phyloP scores from a whole-genome alignment of 1,140 invertebrate species.

The Lepidostoma basale region DNA sequence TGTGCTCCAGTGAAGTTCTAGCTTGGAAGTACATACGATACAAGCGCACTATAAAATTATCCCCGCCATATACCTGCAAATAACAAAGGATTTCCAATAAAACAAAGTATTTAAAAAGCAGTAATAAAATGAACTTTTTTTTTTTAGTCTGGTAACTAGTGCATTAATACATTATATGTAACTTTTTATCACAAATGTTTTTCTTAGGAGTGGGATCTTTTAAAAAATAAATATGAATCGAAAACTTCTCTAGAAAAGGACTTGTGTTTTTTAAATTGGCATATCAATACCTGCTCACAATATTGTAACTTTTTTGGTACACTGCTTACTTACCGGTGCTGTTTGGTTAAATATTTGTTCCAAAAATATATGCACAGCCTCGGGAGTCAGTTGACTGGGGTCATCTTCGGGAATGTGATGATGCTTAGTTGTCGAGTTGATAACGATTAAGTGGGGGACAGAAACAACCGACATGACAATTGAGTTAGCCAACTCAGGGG shows the following conservation, averaged over 20 bases:
- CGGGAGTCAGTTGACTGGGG: constrained; percentile 75
- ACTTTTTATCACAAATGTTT: too few relatives aligned
- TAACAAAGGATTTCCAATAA: constrained; percentile 18
- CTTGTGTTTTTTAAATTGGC: too few relatives aligned
- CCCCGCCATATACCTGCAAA: constrained; percentile 79
- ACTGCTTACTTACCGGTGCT: constrained; percentile 69
- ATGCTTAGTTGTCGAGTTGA: constrained; percentile 89
- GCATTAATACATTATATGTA: too few relatives aligned
- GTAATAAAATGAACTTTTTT: too few relatives aligned
- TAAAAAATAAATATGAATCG: too few relatives aligned
- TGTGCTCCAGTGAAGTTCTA: constrained; percentile 73
- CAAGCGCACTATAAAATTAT: constrained; percentile 71
- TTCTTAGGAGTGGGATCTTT: too few relatives aligned
- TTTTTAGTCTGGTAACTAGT: too few relatives aligned
- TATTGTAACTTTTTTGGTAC: too few relatives aligned
- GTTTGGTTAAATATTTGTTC: constrained; percentile 76
- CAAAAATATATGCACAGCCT: constrained; percentile 79
- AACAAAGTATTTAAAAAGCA: constrained; percentile 11
- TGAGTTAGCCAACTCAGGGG: constrained; percentile 84
- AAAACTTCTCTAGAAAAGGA: too few relatives aligned
- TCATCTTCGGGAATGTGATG: constrained; percentile 90
- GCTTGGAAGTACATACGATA: constrained; percentile 82
- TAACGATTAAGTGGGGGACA: constrained; percentile 84
- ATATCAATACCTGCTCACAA: too few relatives aligned
- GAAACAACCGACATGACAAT: constrained; percentile 86